Evolutionary conservation across 2,888 invertebrate species (phyloP), one percentile per base, ranked within the genome.

Genomic region (Synanthedon andrenaeformis): DNA sequence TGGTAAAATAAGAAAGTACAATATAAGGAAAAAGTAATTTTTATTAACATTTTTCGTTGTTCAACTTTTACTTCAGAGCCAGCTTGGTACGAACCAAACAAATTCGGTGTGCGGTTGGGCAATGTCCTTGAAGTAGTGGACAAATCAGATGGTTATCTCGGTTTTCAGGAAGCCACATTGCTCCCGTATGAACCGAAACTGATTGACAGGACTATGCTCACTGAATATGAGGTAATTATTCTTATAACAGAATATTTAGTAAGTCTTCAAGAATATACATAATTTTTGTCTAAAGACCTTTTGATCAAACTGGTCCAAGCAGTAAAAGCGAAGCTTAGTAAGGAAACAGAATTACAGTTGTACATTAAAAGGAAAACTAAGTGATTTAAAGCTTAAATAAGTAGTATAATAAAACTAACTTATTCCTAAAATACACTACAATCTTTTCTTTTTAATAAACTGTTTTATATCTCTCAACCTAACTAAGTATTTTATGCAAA

Each of bases 171-270:
- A 51, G 89, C 95, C 2, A 97, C 97, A 0, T 82, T 96, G 54
- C 93, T 97, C 51, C 97, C 96, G 0, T 96, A 93, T 69, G 95
- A 97, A 71, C 92, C 92, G 0, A 96, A 95, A 66, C 86, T 98
- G 59, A 94, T 98, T 55, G 92, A 96, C 60, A 81, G 90, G 19
- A 89, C 89, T 41, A 80, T 96, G 75, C 85, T 98, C 23, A 94
- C 92, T 45, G 89, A 92, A 51, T 90, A 92, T 62, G 96, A 98
- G 89, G 96, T 96, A 83, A 45, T 4, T n/a, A 45, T 14, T 45
- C 1, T 3, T 45, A n/a, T 13, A 45, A 45, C n/a, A 10, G 3
- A 10, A 35, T 35, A 35, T 35, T 28, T 28, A 28, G 28, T 28
- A 35, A 45, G 41, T 42, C 11, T 14, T 28, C 8, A 45, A n/a